Evolutionary conservation across 2,113 vertebrate genomes (phyloP).

Genomic region (Pangasianodon gigas): DNA sequence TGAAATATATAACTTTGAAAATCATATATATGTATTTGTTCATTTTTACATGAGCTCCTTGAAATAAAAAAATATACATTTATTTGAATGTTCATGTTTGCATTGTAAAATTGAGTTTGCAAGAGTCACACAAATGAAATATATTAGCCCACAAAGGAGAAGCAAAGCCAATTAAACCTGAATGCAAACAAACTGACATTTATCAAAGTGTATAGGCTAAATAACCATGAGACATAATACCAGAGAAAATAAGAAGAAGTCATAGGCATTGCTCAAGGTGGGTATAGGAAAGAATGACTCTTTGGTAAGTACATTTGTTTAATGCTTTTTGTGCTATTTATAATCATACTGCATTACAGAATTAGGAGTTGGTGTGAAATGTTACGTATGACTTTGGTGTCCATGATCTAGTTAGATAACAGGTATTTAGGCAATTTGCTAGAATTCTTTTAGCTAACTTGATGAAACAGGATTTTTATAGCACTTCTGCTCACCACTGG

Average conservation of each 20-base stretch:
- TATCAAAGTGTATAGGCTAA: not conserved
- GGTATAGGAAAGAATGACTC: not conserved
- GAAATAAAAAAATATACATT: not conserved
- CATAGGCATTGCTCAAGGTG: not conserved
- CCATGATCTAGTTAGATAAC: not conserved
- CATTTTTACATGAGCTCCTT: too few relatives aligned
- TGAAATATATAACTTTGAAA: not conserved
- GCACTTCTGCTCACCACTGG: not conserved
- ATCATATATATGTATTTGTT: not conserved
- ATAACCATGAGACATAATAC: not conserved
- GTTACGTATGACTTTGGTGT: not conserved
- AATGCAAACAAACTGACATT: not conserved
- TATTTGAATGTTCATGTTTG: not conserved
- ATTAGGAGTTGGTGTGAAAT: not conserved
- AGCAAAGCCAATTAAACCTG: not conserved
- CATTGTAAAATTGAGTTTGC: not conserved
- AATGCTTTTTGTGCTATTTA: not conserved
- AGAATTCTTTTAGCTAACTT: not conserved
- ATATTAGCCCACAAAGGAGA: not conserved
- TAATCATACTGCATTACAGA: not conserved
- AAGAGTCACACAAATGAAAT: not conserved
- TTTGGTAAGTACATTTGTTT: not conserved
- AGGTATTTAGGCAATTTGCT: not conserved
- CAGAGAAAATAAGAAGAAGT: not conserved
- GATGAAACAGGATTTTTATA: not conserved